Conservation (phyloP, 30 jellyfish, hydroid and myxozoan genomes). For the Aurelia sp. region DNA sequence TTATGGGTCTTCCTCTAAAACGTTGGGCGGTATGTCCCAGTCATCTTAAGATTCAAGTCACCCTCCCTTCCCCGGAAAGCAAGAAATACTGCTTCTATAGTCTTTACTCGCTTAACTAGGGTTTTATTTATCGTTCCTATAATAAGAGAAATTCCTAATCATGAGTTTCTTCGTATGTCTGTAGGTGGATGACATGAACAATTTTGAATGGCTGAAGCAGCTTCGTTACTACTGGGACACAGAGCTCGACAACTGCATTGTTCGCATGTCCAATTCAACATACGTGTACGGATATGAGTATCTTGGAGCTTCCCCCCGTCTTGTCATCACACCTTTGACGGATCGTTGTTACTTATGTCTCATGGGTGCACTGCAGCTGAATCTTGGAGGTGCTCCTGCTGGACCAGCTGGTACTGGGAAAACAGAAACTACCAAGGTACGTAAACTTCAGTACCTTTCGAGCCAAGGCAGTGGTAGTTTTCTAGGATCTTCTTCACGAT, state of each 20-base stretch:
- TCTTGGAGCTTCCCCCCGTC: constrained; percentile 97
- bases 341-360: constrained; percentile 99
- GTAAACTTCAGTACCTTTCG: neutral
- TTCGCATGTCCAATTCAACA: constrained; percentile 96
- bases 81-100: too few species aligned
- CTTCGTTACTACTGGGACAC: constrained; percentile 96
- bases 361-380: constrained; percentile 97
- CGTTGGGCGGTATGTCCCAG: too few species aligned
- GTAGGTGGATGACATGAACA: constrained; percentile 77
- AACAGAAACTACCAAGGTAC: constrained; percentile 94
- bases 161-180: too few species aligned
- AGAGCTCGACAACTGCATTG: constrained; percentile 91
- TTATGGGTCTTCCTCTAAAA: too few species aligned
- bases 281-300: constrained; percentile 95
- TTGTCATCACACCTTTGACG: constrained; percentile 94
- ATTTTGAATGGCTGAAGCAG: constrained; percentile 95
- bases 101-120: too few species aligned
- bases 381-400: constrained; percentile 99
- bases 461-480: too few species aligned
- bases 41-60: too few species aligned
- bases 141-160: too few species aligned
- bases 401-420: constrained; percentile 99
- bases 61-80: too few species aligned
- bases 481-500: too few species aligned
- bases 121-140: too few species aligned